Evolutionary conservation across 2,797 vertebrate species (phyloP), one percentile per base, ranked within the genome.

Genomic region (Coregonus sp.): DNA sequence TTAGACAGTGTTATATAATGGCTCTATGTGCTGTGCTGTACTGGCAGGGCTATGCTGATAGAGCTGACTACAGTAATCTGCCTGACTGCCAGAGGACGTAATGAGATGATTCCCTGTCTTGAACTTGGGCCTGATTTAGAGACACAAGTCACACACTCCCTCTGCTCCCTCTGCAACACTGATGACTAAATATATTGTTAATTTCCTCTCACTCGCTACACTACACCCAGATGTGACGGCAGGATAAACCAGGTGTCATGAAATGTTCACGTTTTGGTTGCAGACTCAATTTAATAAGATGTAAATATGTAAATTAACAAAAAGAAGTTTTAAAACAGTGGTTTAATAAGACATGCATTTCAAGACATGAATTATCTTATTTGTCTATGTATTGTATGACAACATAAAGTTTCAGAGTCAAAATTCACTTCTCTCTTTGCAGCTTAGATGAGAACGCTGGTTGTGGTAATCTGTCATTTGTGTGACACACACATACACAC

Each of bases 391-490:
- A 59, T 69, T 6, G 56, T 33, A 59, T 69, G 79, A 76, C 47
- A 56, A 68, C 71, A 76, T 78, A 40, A 84, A 82, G 80, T 86
- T 84, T 79, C 70, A 51, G 5, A 75, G 72, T 72, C 37, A 78
- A 79, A 88, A 86, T 78, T 83, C 80, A 84, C 75, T 67, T 3
- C 79, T 87, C 81, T 76, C 67, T 78, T 50, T 82, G 84, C 84
- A 88, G 87, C 90, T 90, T 85, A 89, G 86, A 92, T 85, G 88
- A 92, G 90, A 93, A 91, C 88, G 88, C 86, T 88, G 85, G 92
- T 91, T 86, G 86, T 89, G 90, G 89, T 94, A 94, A 94, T 94
- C 93, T 95, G 91, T 86, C 91, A 73, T 92, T 91, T 93, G 89
- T 89, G 86, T 90, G 91, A 91, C 86, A 80, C 88, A 87, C 86